A percentile compares a stretch with the other conserved stretches of the same genome.
phyloP scores from a whole-genome alignment of 2,888 invertebrate genomes.

The Acleris sparsana region DNA sequence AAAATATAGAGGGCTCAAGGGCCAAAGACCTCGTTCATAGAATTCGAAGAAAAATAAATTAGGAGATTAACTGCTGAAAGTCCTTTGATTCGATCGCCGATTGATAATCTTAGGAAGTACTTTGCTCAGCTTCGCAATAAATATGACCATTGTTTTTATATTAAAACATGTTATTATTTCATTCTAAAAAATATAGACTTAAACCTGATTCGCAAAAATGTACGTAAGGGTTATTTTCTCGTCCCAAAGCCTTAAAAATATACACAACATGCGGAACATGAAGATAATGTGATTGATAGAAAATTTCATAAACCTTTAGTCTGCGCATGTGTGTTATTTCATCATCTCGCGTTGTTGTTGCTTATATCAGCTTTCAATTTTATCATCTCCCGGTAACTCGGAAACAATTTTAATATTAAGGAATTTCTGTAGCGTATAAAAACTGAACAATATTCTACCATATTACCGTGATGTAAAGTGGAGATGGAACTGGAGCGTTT shows the following conservation, averaged over 20 bases:
- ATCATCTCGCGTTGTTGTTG: constrained; percentile 30
- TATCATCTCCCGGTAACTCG: constrained; percentile 20
- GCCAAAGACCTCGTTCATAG: no score
- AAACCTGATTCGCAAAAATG: no score
- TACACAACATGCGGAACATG: not conserved
- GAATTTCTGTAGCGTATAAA: not conserved
- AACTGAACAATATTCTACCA: not conserved
- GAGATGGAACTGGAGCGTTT: not conserved
- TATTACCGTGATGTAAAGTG: not conserved
- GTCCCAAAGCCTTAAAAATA: no score
- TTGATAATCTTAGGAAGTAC: no score
- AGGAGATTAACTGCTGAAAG: not conserved
- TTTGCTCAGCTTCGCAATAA: no score
- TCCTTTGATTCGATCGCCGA: no score
- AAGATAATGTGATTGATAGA: constrained; percentile 1
- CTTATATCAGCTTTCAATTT: constrained; percentile 23
- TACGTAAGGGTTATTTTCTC: no score
- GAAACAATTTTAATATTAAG: constrained; percentile 27
- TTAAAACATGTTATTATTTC: no score
- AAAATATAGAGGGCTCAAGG: not conserved
- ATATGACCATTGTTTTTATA: no score
- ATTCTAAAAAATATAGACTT: no score
- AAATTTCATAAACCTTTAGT: constrained; percentile 9
- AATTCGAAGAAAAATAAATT: not conserved
- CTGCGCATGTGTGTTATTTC: constrained; percentile 24